Evolutionary conservation across 2,797 vertebrate genomes (phyloP).

Genomic region (Garrulus glandarius): DNA sequence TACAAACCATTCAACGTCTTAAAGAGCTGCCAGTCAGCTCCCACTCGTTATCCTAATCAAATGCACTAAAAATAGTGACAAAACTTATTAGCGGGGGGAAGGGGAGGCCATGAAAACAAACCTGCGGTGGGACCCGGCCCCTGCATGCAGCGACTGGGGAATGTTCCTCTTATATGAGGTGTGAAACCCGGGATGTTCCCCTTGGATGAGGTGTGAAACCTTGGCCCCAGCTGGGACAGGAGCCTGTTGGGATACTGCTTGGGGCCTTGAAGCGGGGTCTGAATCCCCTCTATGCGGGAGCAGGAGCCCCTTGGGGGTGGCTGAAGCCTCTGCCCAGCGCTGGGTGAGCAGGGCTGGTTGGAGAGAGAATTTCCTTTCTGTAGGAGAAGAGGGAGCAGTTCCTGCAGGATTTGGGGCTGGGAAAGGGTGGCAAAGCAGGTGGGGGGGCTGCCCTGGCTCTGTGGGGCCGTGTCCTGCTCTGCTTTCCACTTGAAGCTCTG

Average conservation of each 20-base stretch:
- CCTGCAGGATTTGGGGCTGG: background rate
- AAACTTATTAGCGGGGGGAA: background rate
- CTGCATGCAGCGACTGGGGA: background rate
- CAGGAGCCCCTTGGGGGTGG: fast-evolving
- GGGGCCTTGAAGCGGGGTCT: background rate
- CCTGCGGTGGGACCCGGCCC: background rate
- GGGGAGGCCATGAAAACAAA: background rate
- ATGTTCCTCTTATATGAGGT: background rate
- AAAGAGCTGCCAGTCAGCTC: constrained; percentile 60
- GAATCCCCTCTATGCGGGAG: background rate
- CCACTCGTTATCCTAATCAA: constrained; percentile 63
- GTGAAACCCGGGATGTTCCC: background rate
- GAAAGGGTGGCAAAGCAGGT: background rate
- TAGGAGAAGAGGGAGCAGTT: background rate
- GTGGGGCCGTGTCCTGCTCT: fast-evolving
- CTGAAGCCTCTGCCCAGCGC: background rate
- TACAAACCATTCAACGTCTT: constrained; percentile 43
- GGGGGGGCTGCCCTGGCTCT: background rate
- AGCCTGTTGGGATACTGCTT: background rate
- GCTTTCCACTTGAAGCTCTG: background rate
- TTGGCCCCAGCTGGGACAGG: background rate
- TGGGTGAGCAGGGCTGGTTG: background rate
- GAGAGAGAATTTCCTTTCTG: background rate
- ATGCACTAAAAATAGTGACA: constrained; percentile 57
- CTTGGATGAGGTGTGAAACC: background rate